These are phyloP conservation scores for Temnothorax curvispinosus DNA, from an alignment of 1,140 invertebrate species.

Conservation along the genomic window DNA sequence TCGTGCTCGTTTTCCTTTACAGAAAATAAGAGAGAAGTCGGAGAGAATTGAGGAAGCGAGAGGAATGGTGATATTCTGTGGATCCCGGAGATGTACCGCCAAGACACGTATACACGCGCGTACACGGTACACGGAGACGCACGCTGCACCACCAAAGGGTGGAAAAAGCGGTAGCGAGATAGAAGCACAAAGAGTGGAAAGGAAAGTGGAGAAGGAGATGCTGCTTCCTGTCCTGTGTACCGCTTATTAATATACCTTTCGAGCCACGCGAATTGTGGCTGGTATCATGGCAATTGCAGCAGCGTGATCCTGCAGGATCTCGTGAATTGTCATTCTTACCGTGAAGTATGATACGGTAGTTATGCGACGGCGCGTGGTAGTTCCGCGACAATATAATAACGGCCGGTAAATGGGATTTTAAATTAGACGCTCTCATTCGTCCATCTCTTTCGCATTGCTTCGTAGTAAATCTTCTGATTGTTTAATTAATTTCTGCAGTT, in stretches of 20 bases:
- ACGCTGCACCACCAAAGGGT: background rate
- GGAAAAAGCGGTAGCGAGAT: conserved; percentile 15
- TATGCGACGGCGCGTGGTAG: background rate
- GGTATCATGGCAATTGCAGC: conserved; percentile 14
- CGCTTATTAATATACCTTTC: conserved; percentile 54
- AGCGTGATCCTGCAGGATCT: conserved; percentile 28
- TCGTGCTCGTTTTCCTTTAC: conserved; percentile 47
- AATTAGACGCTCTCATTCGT: conserved; percentile 8
- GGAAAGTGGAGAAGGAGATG: background rate
- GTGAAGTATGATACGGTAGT: background rate
- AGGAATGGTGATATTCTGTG: conserved; percentile 46
- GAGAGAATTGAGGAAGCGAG: conserved; percentile 47
- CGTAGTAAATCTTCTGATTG: background rate
- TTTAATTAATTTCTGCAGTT: background rate
- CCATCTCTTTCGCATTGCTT: background rate
- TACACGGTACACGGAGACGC: background rate
- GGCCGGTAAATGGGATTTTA: conserved; percentile 24
- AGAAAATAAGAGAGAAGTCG: conserved; percentile 40
- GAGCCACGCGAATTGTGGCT: conserved; percentile 36
- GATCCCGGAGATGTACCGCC: conserved; percentile 23
- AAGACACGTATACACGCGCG: background rate
- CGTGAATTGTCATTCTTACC: conserved; percentile 23
- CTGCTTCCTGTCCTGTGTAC: conserved; percentile 12
- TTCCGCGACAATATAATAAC: conserved; percentile 13
- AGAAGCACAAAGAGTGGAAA: conserved; percentile 13